Evolutionary conservation across 1,140 invertebrate species (phyloP).

Genomic region (Liolophura sinensis): DNA sequence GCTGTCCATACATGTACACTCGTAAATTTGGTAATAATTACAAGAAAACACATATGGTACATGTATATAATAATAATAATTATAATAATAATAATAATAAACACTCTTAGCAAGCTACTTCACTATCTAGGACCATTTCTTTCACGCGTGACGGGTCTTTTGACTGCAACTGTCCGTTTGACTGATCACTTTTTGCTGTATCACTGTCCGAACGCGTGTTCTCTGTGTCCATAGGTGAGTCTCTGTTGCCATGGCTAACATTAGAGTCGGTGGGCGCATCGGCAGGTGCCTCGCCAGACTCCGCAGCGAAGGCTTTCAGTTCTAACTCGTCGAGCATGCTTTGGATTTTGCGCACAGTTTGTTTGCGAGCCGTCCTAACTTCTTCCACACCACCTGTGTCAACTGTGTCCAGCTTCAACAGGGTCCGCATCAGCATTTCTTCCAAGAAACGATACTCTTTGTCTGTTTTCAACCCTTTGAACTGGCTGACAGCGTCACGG

Average conservation of each 20-base stretch:
- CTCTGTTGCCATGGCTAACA: background rate
- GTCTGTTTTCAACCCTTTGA: conserved; percentile 73
- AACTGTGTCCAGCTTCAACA: conserved; percentile 89
- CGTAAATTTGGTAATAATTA: background rate
- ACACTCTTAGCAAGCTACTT: conserved; percentile 26
- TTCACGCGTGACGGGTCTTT: conserved; percentile 22
- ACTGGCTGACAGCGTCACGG: conserved; percentile 77
- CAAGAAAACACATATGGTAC: background rate
- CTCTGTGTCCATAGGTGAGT: background rate
- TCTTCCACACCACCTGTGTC: conserved; percentile 89
- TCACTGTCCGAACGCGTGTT: background rate
- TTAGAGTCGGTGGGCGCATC: background rate
- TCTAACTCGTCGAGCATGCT: conserved; percentile 82
- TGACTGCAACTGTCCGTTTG: conserved; percentile 1
- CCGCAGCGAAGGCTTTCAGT: conserved; percentile 61
- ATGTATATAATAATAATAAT: background rate
- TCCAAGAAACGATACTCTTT: conserved; percentile 88
- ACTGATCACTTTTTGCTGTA: background rate
- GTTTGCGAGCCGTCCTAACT: conserved; percentile 81
- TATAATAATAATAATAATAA: background rate
- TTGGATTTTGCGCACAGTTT: conserved; percentile 86
- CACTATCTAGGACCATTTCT: conserved; percentile 39
- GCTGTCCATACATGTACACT: no score
- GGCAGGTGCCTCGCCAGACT: conserved; percentile 3
- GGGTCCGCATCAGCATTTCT: conserved; percentile 91